phyloP scores from a whole-genome alignment of 2,113 vertebrate genomes.

The Syngnathoides biaculeatus region DNA sequence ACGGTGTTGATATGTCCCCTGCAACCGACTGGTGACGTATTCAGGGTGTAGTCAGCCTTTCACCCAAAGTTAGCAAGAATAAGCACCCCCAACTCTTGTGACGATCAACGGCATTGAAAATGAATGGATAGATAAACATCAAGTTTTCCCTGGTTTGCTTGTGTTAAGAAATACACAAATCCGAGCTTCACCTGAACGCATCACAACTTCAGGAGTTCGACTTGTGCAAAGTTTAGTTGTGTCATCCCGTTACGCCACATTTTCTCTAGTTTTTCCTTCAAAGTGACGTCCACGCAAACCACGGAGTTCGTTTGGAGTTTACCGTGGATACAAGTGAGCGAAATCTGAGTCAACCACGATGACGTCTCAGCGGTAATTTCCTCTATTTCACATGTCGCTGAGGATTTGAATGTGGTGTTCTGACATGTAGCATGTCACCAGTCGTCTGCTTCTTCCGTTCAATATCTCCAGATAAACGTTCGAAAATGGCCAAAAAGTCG shows the following conservation, averaged over 20 bases:
- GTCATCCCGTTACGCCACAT: rapidly evolving
- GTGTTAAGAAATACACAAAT: not conserved
- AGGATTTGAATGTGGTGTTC: slow-evolving; percentile 17
- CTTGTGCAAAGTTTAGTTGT: not conserved
- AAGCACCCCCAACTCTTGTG: no score
- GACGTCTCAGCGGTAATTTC: slow-evolving; percentile 46
- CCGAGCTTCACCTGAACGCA: slow-evolving; percentile 25
- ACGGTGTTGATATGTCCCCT: no score
- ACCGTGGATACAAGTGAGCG: slow-evolving; percentile 19
- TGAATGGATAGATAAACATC: no score
- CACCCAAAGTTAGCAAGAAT: no score
- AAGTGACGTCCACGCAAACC: not conserved
- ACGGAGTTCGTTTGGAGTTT: not conserved
- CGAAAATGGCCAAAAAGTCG: slow-evolving; percentile 20
- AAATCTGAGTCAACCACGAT: slow-evolving; percentile 36
- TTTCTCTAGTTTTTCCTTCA: not conserved
- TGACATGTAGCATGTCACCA: slow-evolving; percentile 31
- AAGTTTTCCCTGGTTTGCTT: not conserved
- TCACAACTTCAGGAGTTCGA: slow-evolving; percentile 10
- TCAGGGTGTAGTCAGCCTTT: no score
- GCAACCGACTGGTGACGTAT: no score
- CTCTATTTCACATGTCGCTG: slow-evolving; percentile 30
- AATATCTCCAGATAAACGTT: not conserved
- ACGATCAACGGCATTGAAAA: no score
- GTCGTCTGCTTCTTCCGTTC: not conserved